Conservation (phyloP, 2,113 vertebrate species). For the Notothenia rossii region DNA sequence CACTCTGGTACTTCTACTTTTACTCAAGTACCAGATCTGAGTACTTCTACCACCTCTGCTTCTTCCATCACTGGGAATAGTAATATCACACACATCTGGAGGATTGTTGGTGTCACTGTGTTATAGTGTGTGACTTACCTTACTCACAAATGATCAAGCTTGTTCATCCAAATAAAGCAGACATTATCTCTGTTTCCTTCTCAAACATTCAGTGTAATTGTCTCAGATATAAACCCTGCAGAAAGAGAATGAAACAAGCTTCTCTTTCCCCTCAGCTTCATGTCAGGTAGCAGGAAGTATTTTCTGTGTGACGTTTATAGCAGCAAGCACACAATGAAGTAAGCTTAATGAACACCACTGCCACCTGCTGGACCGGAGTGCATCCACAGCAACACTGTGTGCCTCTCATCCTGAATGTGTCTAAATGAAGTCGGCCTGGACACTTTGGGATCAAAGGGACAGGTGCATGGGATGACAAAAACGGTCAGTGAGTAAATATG, state of each 20-base stretch:
- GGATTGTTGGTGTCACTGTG: background rate
- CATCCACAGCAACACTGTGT: background rate
- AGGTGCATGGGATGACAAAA: too few relatives aligned
- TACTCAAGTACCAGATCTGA: too few relatives aligned
- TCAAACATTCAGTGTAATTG: background rate
- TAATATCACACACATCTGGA: background rate
- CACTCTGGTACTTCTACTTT: too few relatives aligned
- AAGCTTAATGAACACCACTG: background rate
- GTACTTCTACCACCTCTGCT: too few relatives aligned
- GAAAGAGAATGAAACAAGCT: background rate
- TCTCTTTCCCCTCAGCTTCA: background rate
- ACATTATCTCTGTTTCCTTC: background rate
- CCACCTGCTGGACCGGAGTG: slow-evolving; percentile 45
- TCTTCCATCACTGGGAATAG: too few relatives aligned
- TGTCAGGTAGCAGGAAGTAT: slow-evolving; percentile 16
- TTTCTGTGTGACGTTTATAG: slow-evolving; percentile 15
- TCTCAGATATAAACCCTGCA: background rate
- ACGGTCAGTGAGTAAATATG: too few relatives aligned
- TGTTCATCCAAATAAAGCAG: background rate
- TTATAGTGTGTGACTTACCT: background rate
- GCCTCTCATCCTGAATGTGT: too few relatives aligned
- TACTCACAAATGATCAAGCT: background rate
- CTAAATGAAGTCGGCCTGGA: too few relatives aligned
- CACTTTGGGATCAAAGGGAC: too few relatives aligned
- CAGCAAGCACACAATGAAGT: background rate